Evolutionary conservation across 92 coral and sea anemone genomes (phyloP), one percentile per base, ranked within the genome.

Genomic region (Parazoanthus swiftii): DNA sequence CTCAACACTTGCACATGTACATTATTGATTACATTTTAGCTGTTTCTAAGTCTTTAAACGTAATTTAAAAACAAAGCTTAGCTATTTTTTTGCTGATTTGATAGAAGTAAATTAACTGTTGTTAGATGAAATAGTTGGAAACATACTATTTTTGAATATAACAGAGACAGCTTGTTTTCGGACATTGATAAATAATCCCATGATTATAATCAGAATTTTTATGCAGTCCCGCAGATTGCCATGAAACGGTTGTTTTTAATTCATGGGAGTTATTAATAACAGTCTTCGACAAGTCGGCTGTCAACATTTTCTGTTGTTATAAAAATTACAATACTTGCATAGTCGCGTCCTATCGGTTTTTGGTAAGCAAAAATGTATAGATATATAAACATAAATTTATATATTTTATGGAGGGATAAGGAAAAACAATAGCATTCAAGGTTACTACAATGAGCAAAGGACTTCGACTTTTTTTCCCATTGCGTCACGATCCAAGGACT

Each of bases 151-250:
- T 70, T 82, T 4, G 33, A 66, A 66, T 54, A 46, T 0, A 48
- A 26, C 8, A 50, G n/a, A 15, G 42, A 5, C 43, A 29, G 51
- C 29, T 84, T 84, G 76, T 70, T 83, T 84, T 48, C 11, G 42
- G 85, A 58, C 68, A 33, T 65, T 25, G 26, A 65, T 65, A 67
- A 39, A 21, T 39, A 65, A n/a, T n/a, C 58, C n/a, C 20, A 35
- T 80, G 65, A 54, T 82, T 46, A 70, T 71, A 84, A 84, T 84
- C 68, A 71, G 87, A 84, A 84, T 84, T 70, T 84, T 84, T 84
- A 46, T 35, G 77, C 43, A 46, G 66, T 37, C n/a, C 54, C 8
- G 87, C 87, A 70, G 77, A 84, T 84, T 51, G 74, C 87, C 14
- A 26, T 48, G 87, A 48, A 71, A 84, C 87, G 78, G 48, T 54